Conservation (phyloP, 2,113 vertebrate species). For the Sus scrofa region DNA sequence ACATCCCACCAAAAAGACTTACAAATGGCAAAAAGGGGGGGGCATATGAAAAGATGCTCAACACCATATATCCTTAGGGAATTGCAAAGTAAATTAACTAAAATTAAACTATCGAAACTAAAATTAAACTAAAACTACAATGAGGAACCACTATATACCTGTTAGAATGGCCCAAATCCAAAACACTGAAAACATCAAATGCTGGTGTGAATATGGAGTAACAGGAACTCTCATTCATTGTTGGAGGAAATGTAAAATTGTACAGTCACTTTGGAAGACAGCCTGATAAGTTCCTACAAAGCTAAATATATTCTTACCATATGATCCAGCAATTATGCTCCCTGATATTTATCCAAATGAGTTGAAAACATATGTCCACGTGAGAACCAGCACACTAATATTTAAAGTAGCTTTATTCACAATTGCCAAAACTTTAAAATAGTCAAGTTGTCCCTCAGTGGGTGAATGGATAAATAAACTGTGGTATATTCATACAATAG, state of each 20-base stretch:
- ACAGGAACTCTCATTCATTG: not conserved
- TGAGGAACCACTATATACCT: not conserved
- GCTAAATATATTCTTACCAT: not conserved
- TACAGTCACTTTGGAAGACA: not conserved
- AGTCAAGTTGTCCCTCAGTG: not conserved
- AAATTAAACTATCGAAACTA: no score
- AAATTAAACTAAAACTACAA: not conserved
- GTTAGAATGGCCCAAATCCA: not conserved
- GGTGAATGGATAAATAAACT: not conserved
- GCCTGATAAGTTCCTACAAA: not conserved
- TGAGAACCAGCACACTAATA: not conserved
- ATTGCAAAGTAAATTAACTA: not conserved
- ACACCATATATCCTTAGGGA: not conserved
- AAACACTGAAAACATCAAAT: not conserved
- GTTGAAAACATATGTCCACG: conserved; percentile 12
- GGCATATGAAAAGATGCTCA: not conserved
- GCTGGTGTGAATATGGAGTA: not conserved
- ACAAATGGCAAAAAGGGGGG: not conserved
- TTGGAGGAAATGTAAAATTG: not conserved
- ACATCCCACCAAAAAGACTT: not conserved
- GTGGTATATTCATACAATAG: not conserved
- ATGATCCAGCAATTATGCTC: not conserved
- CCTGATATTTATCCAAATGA: conserved; percentile 53
- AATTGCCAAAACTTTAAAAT: not conserved
- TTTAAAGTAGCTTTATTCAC: not conserved